A percentile compares a stretch with the other conserved stretches of the same genome.
phyloP scores from a whole-genome alignment of 2,113 vertebrate species.

The Artemisiospiza belli region DNA sequence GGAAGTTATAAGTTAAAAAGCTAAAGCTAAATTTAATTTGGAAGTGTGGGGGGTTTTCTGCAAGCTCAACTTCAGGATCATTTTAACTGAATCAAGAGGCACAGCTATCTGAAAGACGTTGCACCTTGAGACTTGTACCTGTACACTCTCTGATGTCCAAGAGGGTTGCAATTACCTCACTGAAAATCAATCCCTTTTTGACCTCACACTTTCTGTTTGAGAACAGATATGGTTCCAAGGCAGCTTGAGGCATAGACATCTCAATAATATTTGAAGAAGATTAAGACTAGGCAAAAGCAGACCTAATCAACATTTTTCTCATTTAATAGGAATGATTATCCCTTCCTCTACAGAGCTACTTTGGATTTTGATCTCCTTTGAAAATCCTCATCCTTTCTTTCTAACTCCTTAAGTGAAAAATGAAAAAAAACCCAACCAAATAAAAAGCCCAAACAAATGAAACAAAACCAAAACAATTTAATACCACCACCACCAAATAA shows the following conservation, averaged over 20 bases:
- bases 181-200: neutral
- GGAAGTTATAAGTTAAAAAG: neutral
- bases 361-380: neutral
- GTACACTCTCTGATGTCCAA: neutral
- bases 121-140: neutral
- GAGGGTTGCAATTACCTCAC: neutral
- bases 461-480: neutral
- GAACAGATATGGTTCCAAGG: neutral
- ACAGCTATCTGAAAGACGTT: neutral
- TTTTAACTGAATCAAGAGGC: neutral
- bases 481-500: neutral
- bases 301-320: neutral
- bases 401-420: neutral
- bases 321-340: neutral
- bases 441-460: neutral
- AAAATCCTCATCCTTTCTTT: neutral
- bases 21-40: neutral
- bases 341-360: neutral
- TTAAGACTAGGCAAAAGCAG: neutral
- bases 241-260: neutral
- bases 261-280: neutral
- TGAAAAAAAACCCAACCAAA: neutral
- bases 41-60: fast-evolving
- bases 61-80: neutral
- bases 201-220: neutral